Evolutionary conservation across 2,888 invertebrate species (phyloP), one percentile per base, ranked within the genome.

Genomic region (Eupithecia pulchellata): DNA sequence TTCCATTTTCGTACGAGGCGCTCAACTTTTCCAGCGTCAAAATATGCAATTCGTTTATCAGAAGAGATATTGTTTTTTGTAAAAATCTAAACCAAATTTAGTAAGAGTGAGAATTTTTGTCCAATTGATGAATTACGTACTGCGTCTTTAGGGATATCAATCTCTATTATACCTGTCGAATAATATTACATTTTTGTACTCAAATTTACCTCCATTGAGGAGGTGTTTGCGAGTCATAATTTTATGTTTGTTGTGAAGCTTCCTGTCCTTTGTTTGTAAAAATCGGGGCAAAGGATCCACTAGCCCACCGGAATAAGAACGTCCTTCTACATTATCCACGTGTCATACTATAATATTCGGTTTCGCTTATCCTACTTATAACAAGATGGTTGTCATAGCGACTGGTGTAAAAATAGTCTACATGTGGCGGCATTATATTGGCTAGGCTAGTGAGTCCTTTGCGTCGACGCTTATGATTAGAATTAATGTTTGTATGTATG

Each of bases 1-100:
- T 82, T 86, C 82, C 82, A 83, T 85, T 85, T 82, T 85, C 82
- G 84, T 81, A 76, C 82, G 80, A 78, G 82, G 77, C 75, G 73
- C 74, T 76, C 77, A 75, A 73, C 70, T 78, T 75, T 77, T 78
- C 71, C 52, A 52, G 60, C 74, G 75, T 71, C 62, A 65, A 72
- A 72, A 73, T 74, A 62, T 72, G 52, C 62, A 61, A 20, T 32
- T 30, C 11, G n/a, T 14, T 5, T 27, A 27, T 27, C 27, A 55
- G 25, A 27, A 14, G 27, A 0, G 4, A 13, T 55, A 14, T 29
- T 52, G 25, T 52, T 25, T 52, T 52, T 52, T 25, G 47, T 52
- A 52, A 29, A 57, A 27, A 57, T n/a, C n/a, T n/a, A n/a, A n/a
- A n/a, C n/a, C n/a, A n/a, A n/a, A n/a, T n/a, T n/a, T n/a, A n/a